Evolutionary conservation across 2,797 vertebrate species (phyloP).

Genomic region (Xiphophorus birchmanni): DNA sequence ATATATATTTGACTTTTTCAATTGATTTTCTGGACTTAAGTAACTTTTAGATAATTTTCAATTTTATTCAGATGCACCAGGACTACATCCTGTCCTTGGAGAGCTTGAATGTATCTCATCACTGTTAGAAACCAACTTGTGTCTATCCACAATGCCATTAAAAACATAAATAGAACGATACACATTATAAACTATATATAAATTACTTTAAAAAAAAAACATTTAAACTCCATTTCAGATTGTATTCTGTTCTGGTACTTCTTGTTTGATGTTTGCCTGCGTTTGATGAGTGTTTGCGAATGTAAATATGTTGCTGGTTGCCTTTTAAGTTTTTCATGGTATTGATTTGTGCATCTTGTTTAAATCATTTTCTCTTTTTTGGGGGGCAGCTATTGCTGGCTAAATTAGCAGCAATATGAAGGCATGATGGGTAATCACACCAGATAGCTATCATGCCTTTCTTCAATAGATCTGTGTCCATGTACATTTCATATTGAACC

Average conservation of each 20-base stretch:
- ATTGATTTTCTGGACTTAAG: background rate
- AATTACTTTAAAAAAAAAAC: background rate
- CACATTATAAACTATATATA: background rate
- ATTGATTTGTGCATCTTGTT: background rate
- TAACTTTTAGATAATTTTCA: background rate
- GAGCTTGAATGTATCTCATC: background rate
- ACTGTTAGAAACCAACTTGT: background rate
- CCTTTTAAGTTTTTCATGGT: background rate
- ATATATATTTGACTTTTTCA: background rate
- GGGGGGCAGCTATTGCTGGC: background rate
- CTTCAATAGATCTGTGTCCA: background rate
- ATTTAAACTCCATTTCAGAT: background rate
- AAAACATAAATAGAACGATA: background rate
- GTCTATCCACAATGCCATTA: background rate
- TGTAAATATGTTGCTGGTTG: background rate
- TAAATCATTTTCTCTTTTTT: background rate
- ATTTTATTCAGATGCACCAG: background rate
- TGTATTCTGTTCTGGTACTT: background rate
- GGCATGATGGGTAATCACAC: background rate
- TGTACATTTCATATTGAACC: background rate
- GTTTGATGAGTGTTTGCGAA: background rate
- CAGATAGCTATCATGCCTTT: background rate
- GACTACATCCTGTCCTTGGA: background rate
- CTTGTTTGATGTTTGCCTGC: background rate
- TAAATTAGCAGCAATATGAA: background rate